Evolutionary conservation across 1,140 invertebrate species (phyloP).

Genomic region (Caerostris darwini): DNA sequence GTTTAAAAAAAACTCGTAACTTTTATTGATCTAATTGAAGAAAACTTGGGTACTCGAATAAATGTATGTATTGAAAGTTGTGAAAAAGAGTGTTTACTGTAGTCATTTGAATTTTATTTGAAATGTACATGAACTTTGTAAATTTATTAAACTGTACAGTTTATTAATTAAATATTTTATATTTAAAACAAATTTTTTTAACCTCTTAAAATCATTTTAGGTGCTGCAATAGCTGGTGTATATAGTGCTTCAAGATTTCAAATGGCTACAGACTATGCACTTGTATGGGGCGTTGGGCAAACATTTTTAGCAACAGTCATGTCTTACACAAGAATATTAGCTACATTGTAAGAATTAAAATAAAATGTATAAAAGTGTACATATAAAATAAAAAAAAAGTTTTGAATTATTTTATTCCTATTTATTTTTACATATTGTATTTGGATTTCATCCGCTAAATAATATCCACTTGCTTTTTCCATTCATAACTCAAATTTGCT

Average conservation of each 20-base stretch:
- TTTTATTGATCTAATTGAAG: too few relatives aligned
- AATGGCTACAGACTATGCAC: conserved; percentile 94
- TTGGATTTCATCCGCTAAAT: neutral
- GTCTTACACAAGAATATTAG: conserved; percentile 95
- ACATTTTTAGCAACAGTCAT: conserved; percentile 93
- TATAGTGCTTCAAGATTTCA: conserved; percentile 92
- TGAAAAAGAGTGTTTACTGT: neutral
- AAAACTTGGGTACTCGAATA: too few relatives aligned
- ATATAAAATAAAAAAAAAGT: neutral
- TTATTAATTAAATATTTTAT: neutral
- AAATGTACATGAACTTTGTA: too few relatives aligned
- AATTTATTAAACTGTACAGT: too few relatives aligned
- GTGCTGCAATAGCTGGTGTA: conserved; percentile 95
- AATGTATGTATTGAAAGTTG: too few relatives aligned
- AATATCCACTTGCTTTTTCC: neutral
- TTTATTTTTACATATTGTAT: neutral
- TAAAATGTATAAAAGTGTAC: neutral
- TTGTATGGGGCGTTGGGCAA: conserved; percentile 96
- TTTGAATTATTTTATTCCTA: neutral
- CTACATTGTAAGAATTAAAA: conserved; percentile 88
- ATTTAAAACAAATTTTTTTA: neutral
- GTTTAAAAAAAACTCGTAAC: too few relatives aligned
- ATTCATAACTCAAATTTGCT: neutral
- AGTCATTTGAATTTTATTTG: neutral
- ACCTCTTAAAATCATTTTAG: conserved; percentile 73